phyloP scores from a whole-genome alignment of 1,140 invertebrate genomes.

The Platorchestia sp. region DNA sequence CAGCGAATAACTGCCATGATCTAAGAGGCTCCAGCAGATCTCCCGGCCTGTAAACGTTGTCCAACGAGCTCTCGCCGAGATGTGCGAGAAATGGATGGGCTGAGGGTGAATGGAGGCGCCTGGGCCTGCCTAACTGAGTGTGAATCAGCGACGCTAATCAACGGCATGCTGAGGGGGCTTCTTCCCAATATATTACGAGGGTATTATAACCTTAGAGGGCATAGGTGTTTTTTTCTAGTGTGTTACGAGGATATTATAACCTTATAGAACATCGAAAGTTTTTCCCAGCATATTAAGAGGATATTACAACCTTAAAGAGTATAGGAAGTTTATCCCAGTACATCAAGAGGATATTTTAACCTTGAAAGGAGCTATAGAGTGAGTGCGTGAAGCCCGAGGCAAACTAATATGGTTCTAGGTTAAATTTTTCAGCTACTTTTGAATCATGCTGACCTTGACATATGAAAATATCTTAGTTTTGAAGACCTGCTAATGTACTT shows the following conservation, averaged over 20 bases:
- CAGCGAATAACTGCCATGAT: neutral
- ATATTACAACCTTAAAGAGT: neutral
- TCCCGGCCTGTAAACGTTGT: neutral
- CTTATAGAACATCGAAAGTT: too few relatives aligned
- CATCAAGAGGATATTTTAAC: neutral
- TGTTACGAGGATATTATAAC: neutral
- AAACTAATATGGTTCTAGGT: neutral
- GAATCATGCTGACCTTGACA: neutral
- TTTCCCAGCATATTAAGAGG: too few relatives aligned
- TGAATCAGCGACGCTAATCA: neutral
- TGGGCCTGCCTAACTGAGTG: neutral
- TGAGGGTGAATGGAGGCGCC: neutral
- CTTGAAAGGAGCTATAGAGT: too few relatives aligned
- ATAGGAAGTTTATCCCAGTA: too few relatives aligned
- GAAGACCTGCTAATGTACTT: neutral
- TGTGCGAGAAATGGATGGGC: neutral
- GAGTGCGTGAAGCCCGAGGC: too few relatives aligned
- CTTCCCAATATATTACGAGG: too few relatives aligned
- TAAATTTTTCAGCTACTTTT: neutral
- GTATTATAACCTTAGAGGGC: neutral
- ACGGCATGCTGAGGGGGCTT: too few relatives aligned
- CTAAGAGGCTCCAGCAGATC: neutral
- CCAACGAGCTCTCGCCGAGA: neutral
- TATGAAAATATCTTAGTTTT: neutral
- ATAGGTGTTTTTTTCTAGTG: too few relatives aligned